Base-by-base conservation (phyloP, 2,113 vertebrate species). In the Cygnus buccinator region DNA sequence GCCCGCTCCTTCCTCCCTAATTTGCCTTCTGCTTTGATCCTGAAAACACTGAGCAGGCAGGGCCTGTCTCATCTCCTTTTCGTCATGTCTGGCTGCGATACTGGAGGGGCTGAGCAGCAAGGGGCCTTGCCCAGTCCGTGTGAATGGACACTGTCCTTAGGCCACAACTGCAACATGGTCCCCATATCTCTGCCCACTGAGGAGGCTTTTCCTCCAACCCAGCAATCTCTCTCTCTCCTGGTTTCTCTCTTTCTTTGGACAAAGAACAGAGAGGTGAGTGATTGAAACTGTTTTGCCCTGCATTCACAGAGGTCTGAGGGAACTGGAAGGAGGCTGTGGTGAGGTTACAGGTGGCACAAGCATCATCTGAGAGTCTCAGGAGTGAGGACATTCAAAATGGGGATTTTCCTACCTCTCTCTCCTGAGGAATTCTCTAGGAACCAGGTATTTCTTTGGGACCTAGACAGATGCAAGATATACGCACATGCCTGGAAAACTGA, bases 61-160 rank as follows among this genome's bases (percentile, higher is more conserved):
- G 26, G 84, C 26, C 31, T 52, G n/a, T 44, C 6, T 22, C 62
- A 48, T 50, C 6, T 22, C 62, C 54, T 50, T n/a, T 16, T 54
- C 35, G 31, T 35, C 33, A 20, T 16, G 18, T 31, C 68, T 2
- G 0, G 33, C 58, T n/a, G 72, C 39, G 50, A 16, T 26, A 7
- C 7, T 11, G 29, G 54, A 55, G 46, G 35, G 25, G 31, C 61
- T 62, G 54, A 31, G 46, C 67, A 63, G 67, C 41, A 28, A n/a
- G 46, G 31, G 19, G 46, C 57, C 6, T 0, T 13, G 44, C n/a
- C 19, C n/a, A 50, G 70, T 41, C 25, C 22, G 10, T 0, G 1
- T 6, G 18, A 70, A 33, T 25, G 18, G 18, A 28, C 41, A 3
- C 35, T n/a, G 35, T 25, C 48, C 44, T 62, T 28, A 67, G 41